phyloP scores from a whole-genome alignment of 2,797 vertebrate genomes.

The Clarias fuscus region DNA sequence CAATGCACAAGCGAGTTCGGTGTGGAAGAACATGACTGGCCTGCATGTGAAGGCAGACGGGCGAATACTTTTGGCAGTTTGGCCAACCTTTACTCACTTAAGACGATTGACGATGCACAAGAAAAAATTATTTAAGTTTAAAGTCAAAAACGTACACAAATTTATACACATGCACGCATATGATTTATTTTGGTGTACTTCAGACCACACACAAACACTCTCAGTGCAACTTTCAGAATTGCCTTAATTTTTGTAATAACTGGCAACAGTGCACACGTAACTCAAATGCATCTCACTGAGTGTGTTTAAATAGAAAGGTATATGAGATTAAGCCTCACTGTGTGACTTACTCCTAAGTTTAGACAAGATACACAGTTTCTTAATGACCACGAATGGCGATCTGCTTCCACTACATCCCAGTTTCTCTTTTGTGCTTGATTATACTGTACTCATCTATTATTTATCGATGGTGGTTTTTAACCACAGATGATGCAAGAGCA shows the following conservation, averaged over 20 bases:
- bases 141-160: background rate
- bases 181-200: background rate
- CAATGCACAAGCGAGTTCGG: too few species aligned
- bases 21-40: too few species aligned
- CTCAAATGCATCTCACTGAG: background rate
- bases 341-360: background rate
- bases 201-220: background rate
- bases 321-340: background rate
- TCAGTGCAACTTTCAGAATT: background rate
- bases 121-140: background rate
- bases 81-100: background rate
- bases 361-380: background rate
- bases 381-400: background rate
- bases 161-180: background rate
- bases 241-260: background rate
- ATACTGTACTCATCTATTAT: conserved; percentile 16
- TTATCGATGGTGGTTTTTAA: background rate
- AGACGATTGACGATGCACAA: background rate
- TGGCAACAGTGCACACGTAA: background rate
- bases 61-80: too few species aligned
- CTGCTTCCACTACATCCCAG: background rate
- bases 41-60: too few species aligned
- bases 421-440: conserved; percentile 24
- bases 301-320: background rate
- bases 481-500: conserved; percentile 29